Conservation (phyloP, 1,140 invertebrate genomes). For the Drosophila sechellia region DNA sequence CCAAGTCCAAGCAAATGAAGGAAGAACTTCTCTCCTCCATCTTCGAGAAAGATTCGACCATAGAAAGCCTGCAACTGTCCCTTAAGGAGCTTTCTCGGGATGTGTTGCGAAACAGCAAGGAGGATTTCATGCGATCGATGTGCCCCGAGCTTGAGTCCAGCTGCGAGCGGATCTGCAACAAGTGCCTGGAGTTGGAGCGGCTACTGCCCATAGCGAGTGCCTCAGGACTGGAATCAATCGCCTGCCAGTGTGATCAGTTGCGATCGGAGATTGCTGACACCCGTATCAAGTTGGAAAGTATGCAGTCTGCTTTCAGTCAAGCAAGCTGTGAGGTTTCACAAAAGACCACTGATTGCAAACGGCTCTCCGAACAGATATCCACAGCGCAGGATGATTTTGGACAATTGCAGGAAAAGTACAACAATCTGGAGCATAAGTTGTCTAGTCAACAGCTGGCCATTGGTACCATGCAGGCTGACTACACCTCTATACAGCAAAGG, state of each 20-base stretch:
- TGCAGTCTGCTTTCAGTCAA: conserved; percentile 40
- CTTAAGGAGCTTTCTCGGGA: conserved; percentile 38
- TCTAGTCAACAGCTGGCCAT: conserved; percentile 31
- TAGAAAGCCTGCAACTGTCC: conserved; percentile 30
- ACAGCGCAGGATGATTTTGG: conserved; percentile 38
- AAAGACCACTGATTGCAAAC: conserved; percentile 40
- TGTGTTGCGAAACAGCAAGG: conserved; percentile 54
- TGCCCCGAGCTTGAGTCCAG: conserved; percentile 48
- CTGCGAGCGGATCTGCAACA: conserved; percentile 55
- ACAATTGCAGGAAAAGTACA: conserved; percentile 45
- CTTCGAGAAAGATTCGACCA: conserved; percentile 59
- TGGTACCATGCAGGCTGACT: conserved; percentile 43
- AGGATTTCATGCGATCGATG: conserved; percentile 51
- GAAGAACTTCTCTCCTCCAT: conserved; percentile 59
- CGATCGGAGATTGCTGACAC: conserved; percentile 45
- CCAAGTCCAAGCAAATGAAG: conserved; percentile 63
- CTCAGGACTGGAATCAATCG: conserved; percentile 23
- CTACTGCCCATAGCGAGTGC: conserved; percentile 41
- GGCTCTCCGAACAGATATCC: conserved; percentile 39
- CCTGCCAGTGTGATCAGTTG: conserved; percentile 53
- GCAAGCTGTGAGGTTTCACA: conserved; percentile 37
- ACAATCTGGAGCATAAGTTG: conserved; percentile 38
- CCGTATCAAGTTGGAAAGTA: conserved; percentile 37
- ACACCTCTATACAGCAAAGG: conserved; percentile 49
- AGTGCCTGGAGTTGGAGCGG: conserved; percentile 56